Conservation (phyloP, 1,140 invertebrate species). For the Asobara japonica region DNA sequence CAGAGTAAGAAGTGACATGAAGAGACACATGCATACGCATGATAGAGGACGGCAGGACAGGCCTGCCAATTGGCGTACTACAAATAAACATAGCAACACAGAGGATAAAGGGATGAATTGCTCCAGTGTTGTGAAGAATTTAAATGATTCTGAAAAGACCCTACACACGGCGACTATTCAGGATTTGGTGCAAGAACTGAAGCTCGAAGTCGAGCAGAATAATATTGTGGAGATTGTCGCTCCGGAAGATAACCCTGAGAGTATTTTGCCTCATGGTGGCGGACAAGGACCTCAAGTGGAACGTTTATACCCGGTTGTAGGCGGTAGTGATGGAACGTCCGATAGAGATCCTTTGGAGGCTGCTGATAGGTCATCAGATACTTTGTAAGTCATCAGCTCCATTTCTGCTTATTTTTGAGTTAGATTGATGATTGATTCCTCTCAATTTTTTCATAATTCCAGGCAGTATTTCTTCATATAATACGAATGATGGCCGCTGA, state of each 20-base stretch:
- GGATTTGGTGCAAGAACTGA: slow-evolving; percentile 59
- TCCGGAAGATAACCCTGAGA: slow-evolving; percentile 56
- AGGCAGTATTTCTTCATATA: slow-evolving; percentile 59
- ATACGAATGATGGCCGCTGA: not conserved
- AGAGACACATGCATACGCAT: slow-evolving; percentile 86
- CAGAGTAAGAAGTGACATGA: slow-evolving; percentile 86
- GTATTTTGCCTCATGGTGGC: slow-evolving; percentile 59
- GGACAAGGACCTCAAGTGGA: slow-evolving; percentile 50
- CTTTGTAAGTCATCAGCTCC: slow-evolving; percentile 44
- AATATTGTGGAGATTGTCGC: slow-evolving; percentile 53
- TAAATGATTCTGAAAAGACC: slow-evolving; percentile 41
- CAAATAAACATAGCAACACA: slow-evolving; percentile 35
- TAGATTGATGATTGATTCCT: not conserved
- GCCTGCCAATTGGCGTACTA: slow-evolving; percentile 13
- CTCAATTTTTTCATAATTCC: slow-evolving; percentile 37
- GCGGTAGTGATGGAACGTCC: slow-evolving; percentile 23
- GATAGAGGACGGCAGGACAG: slow-evolving; percentile 59
- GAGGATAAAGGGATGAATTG: slow-evolving; percentile 10
- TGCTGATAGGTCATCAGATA: slow-evolving; percentile 54
- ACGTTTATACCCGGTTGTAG: slow-evolving; percentile 43
- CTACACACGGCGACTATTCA: slow-evolving; percentile 51
- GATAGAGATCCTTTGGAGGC: slow-evolving; percentile 61
- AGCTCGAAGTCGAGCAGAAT: slow-evolving; percentile 57
- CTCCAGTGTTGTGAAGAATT: not conserved
- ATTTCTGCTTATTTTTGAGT: not conserved